Percentiles rank a stretch among this genome's conserved stretches.
These are phyloP conservation scores for Acronicta leporina DNA, from an alignment of 2,888 invertebrate genomes.

Conservation along the genomic window DNA sequence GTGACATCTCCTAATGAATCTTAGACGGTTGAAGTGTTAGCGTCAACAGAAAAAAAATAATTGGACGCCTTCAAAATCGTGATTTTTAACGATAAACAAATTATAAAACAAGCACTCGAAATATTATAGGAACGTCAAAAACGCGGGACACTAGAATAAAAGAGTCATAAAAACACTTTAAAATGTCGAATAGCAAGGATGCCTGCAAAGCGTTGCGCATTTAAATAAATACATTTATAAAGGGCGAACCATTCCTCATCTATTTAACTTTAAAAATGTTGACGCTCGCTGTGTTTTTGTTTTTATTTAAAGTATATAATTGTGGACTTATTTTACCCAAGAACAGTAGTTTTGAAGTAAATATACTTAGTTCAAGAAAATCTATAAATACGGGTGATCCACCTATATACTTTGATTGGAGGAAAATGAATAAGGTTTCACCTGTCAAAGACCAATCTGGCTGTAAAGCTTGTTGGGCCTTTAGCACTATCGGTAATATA, in stretches of 20 bases:
- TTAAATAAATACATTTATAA: conserved; percentile 28
- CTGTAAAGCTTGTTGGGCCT: conserved; percentile 74
- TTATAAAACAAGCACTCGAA: conserved; percentile 18
- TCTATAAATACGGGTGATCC: conserved; percentile 22
- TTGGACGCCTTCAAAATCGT: conserved; percentile 15
- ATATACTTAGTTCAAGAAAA: background rate
- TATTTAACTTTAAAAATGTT: conserved; percentile 39
- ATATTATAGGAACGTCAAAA: conserved; percentile 41
- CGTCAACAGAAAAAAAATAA: conserved; percentile 26
- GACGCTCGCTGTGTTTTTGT: conserved; percentile 20
- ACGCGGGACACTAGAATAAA: conserved; percentile 32
- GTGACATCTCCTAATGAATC: conserved; percentile 27
- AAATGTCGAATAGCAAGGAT: conserved; percentile 36
- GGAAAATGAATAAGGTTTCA: conserved; percentile 54
- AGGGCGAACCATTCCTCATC: conserved; percentile 16
- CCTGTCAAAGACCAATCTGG: conserved; percentile 68
- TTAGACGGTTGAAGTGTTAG: conserved; percentile 16
- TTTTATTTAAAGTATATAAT: conserved; percentile 15
- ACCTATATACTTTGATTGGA: conserved; percentile 67
- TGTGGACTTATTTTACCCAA: conserved; percentile 5
- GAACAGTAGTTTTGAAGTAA: background rate
- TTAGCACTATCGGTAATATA: conserved; percentile 66
- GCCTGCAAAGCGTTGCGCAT: conserved; percentile 31
- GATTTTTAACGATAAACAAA: conserved; percentile 28
- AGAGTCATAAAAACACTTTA: conserved; percentile 40